A percentile compares a stretch with the other conserved stretches of the same genome.
These are phyloP conservation scores for Ornithoptera alexandrae DNA, from an alignment of 2,888 invertebrate species.

Conservation along the genomic window DNA sequence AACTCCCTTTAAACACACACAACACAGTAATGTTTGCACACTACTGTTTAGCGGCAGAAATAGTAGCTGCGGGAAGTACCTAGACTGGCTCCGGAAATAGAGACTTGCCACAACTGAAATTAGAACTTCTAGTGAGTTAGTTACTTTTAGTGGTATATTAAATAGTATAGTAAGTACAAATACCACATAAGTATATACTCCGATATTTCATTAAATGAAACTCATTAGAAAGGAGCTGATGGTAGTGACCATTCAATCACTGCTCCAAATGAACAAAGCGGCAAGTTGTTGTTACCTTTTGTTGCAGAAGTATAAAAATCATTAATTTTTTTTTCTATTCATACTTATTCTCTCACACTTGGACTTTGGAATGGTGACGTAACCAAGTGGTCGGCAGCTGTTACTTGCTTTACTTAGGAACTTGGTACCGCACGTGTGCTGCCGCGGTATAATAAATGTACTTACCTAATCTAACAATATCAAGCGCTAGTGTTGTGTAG, in stretches of 20 bases:
- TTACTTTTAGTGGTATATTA: no score
- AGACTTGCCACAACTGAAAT: no score
- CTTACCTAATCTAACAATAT: slow-evolving; percentile 8
- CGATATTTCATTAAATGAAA: not conserved
- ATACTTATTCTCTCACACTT: slow-evolving; percentile 8
- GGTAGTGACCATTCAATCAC: not conserved
- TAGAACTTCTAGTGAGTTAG: no score
- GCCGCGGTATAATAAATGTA: slow-evolving; percentile 15
- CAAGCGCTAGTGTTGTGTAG: slow-evolving; percentile 20
- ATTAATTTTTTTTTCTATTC: slow-evolving; percentile 1
- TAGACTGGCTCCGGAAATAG: no score
- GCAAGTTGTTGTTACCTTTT: not conserved
- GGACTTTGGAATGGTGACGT: slow-evolving; percentile 23
- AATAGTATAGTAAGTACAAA: no score
- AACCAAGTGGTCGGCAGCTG: slow-evolving; percentile 24
- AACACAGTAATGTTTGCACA: no score
- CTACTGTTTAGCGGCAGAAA: no score
- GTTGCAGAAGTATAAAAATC: not conserved
- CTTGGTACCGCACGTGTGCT: slow-evolving; percentile 24
- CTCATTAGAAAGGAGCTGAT: not conserved
- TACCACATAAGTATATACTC: no score
- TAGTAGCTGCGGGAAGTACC: no score
- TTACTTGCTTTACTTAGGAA: not conserved
- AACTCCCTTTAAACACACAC: no score
- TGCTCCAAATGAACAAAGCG: not conserved